Conservation (phyloP, 2,113 vertebrate genomes). For the Anseranas semipalmata region DNA sequence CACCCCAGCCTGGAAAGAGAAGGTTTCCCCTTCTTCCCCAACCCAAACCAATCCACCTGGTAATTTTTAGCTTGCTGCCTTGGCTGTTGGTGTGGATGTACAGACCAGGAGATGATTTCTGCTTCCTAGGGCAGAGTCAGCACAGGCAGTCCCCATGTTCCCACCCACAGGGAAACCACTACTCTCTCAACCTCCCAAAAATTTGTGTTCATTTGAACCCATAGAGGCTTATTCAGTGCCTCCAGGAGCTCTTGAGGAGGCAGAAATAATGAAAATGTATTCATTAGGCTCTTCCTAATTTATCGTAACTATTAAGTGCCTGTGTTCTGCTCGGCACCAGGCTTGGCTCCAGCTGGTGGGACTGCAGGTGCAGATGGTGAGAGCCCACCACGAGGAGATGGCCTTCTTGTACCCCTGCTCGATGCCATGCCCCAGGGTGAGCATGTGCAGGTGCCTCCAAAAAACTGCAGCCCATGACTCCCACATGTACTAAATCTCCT, state of each 20-base stretch:
- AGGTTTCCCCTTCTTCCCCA: background rate
- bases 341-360: background rate
- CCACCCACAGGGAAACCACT: background rate
- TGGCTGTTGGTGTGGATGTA: background rate
- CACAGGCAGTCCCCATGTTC: background rate
- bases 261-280: background rate
- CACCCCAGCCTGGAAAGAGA: background rate
- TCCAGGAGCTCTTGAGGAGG: background rate
- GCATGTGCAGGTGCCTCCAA: background rate
- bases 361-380: background rate
- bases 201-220: background rate
- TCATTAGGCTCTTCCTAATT: slow-evolving; percentile 27
- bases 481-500: background rate
- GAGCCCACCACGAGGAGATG: background rate
- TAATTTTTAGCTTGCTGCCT: background rate
- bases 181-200: background rate
- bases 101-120: background rate
- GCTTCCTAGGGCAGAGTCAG: background rate
- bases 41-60: background rate
- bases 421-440: background rate
- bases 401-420: background rate
- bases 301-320: background rate
- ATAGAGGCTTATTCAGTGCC: background rate
- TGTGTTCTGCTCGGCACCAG: background rate
- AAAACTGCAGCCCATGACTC: background rate